These are phyloP conservation scores for Spinus pinus DNA, from an alignment of 2,797 vertebrate species.

Conservation along the genomic window DNA sequence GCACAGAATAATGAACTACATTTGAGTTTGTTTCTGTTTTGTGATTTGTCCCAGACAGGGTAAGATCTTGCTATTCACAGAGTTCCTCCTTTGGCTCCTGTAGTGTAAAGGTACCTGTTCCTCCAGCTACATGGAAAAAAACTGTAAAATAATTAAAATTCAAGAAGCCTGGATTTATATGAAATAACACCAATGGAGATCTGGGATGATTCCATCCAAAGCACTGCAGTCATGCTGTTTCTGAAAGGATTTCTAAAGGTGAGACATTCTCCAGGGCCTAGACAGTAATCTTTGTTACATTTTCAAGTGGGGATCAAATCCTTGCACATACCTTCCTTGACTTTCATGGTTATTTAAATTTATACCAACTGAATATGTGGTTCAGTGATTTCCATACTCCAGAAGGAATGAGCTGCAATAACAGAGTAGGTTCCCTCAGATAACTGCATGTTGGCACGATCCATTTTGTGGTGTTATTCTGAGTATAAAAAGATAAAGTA, in stretches of 20 bases:
- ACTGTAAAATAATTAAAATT: background rate
- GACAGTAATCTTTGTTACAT: background rate
- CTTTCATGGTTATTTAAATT: background rate
- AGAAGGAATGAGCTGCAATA: background rate
- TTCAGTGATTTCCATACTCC: background rate
- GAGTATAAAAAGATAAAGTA: constrained; percentile 13
- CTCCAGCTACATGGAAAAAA: background rate
- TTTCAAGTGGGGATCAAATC: background rate
- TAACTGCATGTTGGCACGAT: background rate
- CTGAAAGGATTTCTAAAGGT: background rate
- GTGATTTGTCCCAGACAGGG: background rate
- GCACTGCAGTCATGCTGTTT: background rate
- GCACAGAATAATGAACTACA: background rate
- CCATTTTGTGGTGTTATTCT: background rate
- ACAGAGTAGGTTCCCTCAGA: background rate
- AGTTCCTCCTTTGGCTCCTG: background rate
- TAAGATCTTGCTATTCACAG: background rate
- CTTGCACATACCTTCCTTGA: background rate
- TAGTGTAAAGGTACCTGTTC: background rate
- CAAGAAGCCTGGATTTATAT: background rate
- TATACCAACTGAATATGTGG: background rate
- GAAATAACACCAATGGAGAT: background rate
- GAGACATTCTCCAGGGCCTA: background rate
- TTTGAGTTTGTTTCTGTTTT: background rate
- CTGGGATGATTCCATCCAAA: background rate